Percentiles rank a stretch among this genome's conserved stretches.
These are phyloP conservation scores for Agrochola litura DNA, from an alignment of 2,888 invertebrate species.

Conservation along the genomic window DNA sequence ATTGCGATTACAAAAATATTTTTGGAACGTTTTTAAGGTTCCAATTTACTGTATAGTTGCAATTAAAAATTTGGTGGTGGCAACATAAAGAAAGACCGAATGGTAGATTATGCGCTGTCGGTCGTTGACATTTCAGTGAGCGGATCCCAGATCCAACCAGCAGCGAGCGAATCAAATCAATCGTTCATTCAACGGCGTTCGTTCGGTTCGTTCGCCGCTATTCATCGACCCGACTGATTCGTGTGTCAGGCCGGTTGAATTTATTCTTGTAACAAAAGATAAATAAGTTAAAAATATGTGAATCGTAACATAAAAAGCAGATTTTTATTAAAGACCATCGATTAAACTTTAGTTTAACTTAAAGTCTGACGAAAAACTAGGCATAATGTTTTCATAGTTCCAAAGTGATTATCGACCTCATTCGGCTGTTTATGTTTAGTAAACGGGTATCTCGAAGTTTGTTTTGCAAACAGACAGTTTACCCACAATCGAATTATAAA, in stretches of 20 bases:
- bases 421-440: constrained; percentile 83
- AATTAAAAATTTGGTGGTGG: neutral
- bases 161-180: constrained; percentile 16
- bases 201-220: constrained; percentile 28
- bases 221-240: constrained; percentile 49
- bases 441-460: constrained; percentile 83
- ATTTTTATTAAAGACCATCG: constrained; percentile 53
- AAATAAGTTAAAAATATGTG: constrained; percentile 71
- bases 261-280: constrained; percentile 46
- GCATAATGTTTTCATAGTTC: constrained; percentile 40
- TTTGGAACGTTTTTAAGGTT: neutral
- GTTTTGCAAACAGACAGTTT: constrained; percentile 86
- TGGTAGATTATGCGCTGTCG: constrained; percentile 8
- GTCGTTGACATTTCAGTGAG: constrained; percentile 35
- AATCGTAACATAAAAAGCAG: constrained; percentile 78
- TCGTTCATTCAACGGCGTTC: constrained; percentile 37
- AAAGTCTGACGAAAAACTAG: constrained; percentile 46
- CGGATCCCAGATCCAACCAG: constrained; percentile 1
- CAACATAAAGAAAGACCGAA: constrained; percentile 46
- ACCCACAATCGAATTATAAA: constrained; percentile 67
- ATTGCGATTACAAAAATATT: neutral
- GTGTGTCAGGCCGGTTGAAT: constrained; percentile 28
- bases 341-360: constrained; percentile 45
- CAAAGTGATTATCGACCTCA: constrained; percentile 73
- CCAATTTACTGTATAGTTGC: neutral